Conservation (phyloP, 2,113 vertebrate species). For the Mionectes macconnelli region DNA sequence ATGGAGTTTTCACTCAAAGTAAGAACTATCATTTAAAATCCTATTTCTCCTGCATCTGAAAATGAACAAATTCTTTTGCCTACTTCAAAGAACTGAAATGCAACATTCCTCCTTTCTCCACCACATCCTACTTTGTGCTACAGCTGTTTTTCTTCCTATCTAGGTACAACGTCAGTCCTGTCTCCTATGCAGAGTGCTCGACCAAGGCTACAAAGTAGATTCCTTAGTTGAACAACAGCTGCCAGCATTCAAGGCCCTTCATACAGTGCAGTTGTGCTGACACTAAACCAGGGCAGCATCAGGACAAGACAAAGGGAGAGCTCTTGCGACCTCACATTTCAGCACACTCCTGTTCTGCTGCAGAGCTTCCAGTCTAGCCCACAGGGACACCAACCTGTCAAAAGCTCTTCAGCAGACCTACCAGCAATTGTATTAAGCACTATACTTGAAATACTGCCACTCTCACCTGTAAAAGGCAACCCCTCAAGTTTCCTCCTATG, state of each 20-base stretch:
- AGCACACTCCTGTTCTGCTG: background rate
- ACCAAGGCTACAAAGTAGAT: background rate
- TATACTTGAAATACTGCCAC: background rate
- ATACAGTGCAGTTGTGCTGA: background rate
- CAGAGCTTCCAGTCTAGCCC: background rate
- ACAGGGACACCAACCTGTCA: background rate
- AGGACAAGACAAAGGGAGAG: background rate
- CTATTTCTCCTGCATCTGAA: background rate
- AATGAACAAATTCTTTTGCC: background rate
- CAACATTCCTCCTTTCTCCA: background rate
- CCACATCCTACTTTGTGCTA: background rate
- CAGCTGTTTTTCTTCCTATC: background rate
- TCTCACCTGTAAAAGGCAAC: background rate
- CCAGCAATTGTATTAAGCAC: background rate
- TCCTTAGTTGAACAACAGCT: background rate
- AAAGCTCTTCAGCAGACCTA: background rate
- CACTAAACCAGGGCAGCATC: background rate
- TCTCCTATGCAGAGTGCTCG: background rate
- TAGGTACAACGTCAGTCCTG: too few species aligned
- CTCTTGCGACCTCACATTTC: background rate
- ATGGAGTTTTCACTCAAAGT: background rate
- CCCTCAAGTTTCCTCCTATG: background rate
- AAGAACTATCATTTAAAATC: background rate
- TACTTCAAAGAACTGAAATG: background rate
- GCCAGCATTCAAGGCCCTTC: background rate